Base-by-base conservation (phyloP, 1,140 invertebrate genomes). In the Macrobrachium rosenbergii region DNA sequence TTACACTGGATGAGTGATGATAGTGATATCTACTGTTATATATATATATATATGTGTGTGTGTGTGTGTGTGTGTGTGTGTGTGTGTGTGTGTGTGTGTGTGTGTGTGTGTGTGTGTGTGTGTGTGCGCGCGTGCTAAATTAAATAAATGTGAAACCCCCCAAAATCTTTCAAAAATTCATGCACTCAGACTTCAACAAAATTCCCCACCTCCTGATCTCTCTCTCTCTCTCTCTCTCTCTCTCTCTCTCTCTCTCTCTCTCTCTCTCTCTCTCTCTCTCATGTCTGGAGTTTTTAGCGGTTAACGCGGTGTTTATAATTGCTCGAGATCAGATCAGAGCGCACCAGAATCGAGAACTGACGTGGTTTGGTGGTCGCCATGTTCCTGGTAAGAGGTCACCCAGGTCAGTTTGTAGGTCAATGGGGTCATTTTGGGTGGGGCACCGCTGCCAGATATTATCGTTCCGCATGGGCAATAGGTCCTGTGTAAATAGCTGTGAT, bases 181-280 rank as follows among this genome's bases (percentile, higher is more conserved):
- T 37, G 3, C n/a, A 37, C 28, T 37, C 28, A 37, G 28, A 37
- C 28, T 37, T 37, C 28, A 37, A 37, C 28, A 14, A 67, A 67
- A 67, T 67, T 12, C 19, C 7, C 17, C 8, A 2, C 17, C 37
- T 52, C 23, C 37, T 17, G 6, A 17, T 12, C n/a, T 75, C 52
- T 43, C 17, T 62, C 12, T 12, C 67, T 59, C 52, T 8, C 19
- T 45, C n/a, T 72, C 43, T 72, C 67, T 72, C 6, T 82, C 69
- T 28, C 8, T 76, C 64, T 58, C 14, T 82, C 52, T 37, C 19
- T 73, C n/a, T 58, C 64, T 73, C 59, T 83, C 69, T 43, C 58
- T 83, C 69, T 75, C 73, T 45, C 73, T 83, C 52, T 73, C 67
- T 72, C 52, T 60, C 64, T 75, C 58, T 62, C 67, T 75, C 23